phyloP scores from a whole-genome alignment of 2,888 invertebrate genomes.

The Hesperia comma region DNA sequence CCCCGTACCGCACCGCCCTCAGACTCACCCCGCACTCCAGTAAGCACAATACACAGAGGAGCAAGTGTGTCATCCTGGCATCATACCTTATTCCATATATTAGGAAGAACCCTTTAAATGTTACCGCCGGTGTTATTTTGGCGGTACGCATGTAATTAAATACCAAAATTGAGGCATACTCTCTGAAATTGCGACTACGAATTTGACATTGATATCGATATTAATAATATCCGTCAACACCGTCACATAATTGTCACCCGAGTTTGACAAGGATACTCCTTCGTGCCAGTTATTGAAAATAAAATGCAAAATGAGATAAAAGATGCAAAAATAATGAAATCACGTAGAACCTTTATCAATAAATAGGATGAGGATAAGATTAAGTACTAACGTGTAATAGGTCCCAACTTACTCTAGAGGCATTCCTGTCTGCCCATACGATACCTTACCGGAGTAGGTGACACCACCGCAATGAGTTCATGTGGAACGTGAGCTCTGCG shows the following conservation, averaged over 20 bases:
- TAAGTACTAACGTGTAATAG: too few relatives aligned
- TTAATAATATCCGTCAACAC: not conserved
- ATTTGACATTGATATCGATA: constrained; percentile 64
- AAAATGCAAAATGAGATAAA: too few relatives aligned
- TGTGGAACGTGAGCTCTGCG: too few relatives aligned
- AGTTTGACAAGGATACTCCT: not conserved
- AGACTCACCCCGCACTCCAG: constrained; percentile 50
- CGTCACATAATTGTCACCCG: not conserved
- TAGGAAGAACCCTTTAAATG: not conserved
- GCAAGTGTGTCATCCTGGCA: constrained; percentile 39
- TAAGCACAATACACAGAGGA: constrained; percentile 47
- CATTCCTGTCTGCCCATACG: too few relatives aligned
- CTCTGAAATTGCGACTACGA: constrained; percentile 61
- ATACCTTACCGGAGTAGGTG: too few relatives aligned
- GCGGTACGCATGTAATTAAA: not conserved
- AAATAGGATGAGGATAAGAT: too few relatives aligned
- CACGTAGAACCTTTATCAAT: too few relatives aligned
- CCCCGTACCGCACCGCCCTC: constrained; percentile 55
- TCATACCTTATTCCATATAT: not conserved
- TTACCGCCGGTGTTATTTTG: constrained; percentile 28
- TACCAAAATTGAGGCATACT: constrained; percentile 59
- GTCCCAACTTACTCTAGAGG: too few relatives aligned
- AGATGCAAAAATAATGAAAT: too few relatives aligned
- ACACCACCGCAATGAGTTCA: too few relatives aligned
- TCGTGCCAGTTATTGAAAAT: too few relatives aligned